Evolutionary conservation across 2,888 invertebrate species (phyloP).

Genomic region (Serripes groenlandicus): DNA sequence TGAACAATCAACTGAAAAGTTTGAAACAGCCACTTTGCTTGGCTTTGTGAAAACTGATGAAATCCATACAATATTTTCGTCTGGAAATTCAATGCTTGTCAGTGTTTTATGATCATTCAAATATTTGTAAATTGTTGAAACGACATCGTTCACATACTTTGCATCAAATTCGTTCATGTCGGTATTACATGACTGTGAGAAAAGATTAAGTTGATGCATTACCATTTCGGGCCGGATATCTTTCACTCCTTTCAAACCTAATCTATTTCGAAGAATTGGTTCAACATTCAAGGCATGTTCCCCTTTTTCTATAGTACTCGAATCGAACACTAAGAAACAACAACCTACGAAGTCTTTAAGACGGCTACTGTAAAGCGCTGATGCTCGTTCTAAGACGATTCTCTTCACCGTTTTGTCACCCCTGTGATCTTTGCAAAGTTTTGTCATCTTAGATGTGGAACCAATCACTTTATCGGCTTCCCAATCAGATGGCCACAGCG

Average conservation of each 20-base stretch:
- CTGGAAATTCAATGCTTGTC: background rate
- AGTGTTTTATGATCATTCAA: background rate
- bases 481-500: slow-evolving; percentile 41
- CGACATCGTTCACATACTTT: background rate
- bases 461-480: slow-evolving; percentile 7
- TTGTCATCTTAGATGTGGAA: background rate
- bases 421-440: slow-evolving; percentile 20
- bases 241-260: background rate
- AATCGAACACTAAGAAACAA: background rate
- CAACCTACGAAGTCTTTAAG: slow-evolving; percentile 11
- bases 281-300: background rate
- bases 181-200: background rate
- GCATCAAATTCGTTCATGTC: background rate
- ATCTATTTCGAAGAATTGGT: background rate
- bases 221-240: background rate
- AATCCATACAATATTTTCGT: background rate
- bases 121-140: slow-evolving; percentile 13
- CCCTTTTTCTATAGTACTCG: background rate
- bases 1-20: background rate
- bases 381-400: background rate
- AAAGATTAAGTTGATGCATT: background rate
- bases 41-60: background rate
- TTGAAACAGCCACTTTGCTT: background rate
- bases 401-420: background rate
- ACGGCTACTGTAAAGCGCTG: background rate